Evolutionary conservation across 1,140 invertebrate genomes (phyloP), one percentile per base, ranked within the genome.

Genomic region (Leptinotarsa texana): DNA sequence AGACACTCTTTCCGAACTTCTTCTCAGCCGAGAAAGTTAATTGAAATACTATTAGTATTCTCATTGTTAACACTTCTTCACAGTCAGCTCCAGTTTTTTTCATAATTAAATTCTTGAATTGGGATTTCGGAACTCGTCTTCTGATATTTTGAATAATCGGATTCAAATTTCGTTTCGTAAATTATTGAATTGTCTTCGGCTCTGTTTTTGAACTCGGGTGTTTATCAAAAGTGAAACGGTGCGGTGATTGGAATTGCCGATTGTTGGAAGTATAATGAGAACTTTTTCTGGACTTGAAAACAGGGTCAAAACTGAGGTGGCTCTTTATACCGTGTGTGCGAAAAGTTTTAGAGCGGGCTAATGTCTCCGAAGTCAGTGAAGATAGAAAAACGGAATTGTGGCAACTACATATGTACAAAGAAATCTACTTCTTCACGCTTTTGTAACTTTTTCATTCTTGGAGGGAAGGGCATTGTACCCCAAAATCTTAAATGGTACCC

Each of bases 41-140:
- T 81, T 81, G 80, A 81, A 81, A 78, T 81, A 81, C 74, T 81
- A 81, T 81, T 81, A 81, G 79, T 80, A 80, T 81, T 80, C 79
- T 80, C 80, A 79, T 78, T 79, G 74, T 78, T 71, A 51, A 78
- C 66, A 77, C 63, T 76, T 69, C 74, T 75, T 3, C 51, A 57
- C 51, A 57, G 51, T n/a, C 51, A 57, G n/a, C 69, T 73, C 66
- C 74, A 66, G 79, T 73, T 75, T 79, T 79, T 79, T 79, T 79
- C 72, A 81, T 81, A 81, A 81, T 81, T 81, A 81, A 81, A 75
- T 80, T 81, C 76, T 77, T 75, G 77, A 79, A 80, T 79, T 80
- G 80, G 76, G 79, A 81, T 74, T 73, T 65, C 69, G 15, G 69
- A n/a, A 27, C 61, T 27, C 33, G 8, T 42, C 33, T 42, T 42